phyloP scores from a whole-genome alignment of 2,888 invertebrate genomes.

The Celastrina argiolus region DNA sequence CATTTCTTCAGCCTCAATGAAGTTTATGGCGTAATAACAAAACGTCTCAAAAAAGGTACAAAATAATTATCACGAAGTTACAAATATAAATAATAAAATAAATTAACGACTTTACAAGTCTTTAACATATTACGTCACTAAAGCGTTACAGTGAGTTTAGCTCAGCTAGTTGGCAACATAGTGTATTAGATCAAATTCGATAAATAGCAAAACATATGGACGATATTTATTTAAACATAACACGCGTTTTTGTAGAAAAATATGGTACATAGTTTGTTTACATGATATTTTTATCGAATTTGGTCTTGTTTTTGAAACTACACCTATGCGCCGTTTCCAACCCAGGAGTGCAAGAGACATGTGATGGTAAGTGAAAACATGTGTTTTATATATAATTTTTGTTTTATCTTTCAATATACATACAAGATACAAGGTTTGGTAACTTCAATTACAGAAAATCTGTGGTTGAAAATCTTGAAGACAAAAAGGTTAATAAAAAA shows the following conservation, averaged over 20 bases:
- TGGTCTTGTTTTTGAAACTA: too few relatives aligned
- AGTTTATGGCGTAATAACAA: background rate
- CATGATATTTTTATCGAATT: background rate
- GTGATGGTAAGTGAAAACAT: too few relatives aligned
- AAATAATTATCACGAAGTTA: background rate
- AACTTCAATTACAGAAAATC: too few relatives aligned
- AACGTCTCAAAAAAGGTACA: background rate
- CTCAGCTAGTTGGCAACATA: background rate
- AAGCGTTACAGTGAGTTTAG: background rate
- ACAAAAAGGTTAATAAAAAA: too few relatives aligned
- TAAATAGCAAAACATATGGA: background rate
- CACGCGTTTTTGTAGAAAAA: background rate
- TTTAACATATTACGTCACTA: background rate
- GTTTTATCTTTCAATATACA: too few relatives aligned
- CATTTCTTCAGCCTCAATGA: background rate
- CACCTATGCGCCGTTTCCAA: too few relatives aligned
- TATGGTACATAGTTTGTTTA: background rate
- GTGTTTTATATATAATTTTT: too few relatives aligned
- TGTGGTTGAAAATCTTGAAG: too few relatives aligned
- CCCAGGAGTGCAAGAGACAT: too few relatives aligned
- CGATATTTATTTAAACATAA: background rate
- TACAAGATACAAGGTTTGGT: too few relatives aligned
- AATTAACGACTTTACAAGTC: slow-evolving; percentile 10
- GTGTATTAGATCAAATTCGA: background rate
- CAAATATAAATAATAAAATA: background rate